Conservation (phyloP, 1,140 invertebrate genomes). For the Aricia agestis region DNA sequence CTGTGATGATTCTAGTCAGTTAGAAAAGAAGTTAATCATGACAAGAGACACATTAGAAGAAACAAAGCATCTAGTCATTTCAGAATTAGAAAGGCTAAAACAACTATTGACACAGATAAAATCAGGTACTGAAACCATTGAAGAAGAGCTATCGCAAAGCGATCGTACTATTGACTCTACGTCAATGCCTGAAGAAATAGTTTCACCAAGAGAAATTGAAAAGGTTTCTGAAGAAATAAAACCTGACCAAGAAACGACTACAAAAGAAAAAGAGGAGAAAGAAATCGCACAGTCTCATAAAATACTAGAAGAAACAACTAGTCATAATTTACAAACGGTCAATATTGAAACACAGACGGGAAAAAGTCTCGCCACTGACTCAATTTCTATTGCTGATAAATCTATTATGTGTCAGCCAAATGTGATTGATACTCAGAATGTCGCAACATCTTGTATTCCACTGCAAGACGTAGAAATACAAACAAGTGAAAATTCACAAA, state of each 20-base stretch:
- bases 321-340: constrained; percentile 28
- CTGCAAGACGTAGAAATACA: constrained; percentile 79
- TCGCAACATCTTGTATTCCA: constrained; percentile 69
- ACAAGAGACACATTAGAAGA: constrained; percentile 76
- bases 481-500: constrained; percentile 72
- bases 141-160: constrained; percentile 72
- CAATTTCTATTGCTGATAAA: constrained; percentile 53
- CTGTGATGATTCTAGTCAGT: constrained; percentile 73
- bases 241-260: constrained; percentile 11
- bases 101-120: constrained; percentile 57
- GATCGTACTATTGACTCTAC: constrained; percentile 79
- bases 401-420: constrained; percentile 63
- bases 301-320: constrained; percentile 24
- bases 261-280: constrained; percentile 3
- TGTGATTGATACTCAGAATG: constrained; percentile 55
- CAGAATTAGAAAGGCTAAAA: constrained; percentile 76
- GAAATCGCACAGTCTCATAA: constrained; percentile 17
- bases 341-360: constrained; percentile 78
- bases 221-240: constrained; percentile 24
- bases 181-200: constrained; percentile 79
- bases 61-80: constrained; percentile 75
- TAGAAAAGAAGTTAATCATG: constrained; percentile 77
- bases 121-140: constrained; percentile 52
- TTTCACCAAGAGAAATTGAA: constrained; percentile 45
- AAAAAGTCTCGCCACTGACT: constrained; percentile 68